These are phyloP conservation scores for Aporrectodea caliginosa DNA, from an alignment of 1,140 invertebrate genomes.

Conservation along the genomic window DNA sequence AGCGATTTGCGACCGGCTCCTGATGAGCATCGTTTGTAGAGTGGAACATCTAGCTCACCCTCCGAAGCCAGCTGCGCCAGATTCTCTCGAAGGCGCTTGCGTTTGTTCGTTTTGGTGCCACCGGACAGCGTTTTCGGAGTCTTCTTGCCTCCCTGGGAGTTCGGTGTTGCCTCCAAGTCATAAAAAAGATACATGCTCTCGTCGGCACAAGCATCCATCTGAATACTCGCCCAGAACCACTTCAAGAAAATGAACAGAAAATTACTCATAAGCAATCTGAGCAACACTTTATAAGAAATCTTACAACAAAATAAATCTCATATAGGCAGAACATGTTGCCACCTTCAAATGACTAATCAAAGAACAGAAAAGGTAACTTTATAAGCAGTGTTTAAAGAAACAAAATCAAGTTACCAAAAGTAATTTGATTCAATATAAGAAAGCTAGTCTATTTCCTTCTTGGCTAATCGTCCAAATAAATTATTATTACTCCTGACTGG, in stretches of 20 bases:
- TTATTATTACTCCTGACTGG: too few species aligned
- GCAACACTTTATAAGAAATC: too few species aligned
- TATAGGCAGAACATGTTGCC: too few species aligned
- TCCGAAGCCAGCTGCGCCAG: conserved; percentile 55
- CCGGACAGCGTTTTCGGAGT: conserved; percentile 31
- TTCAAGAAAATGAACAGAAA: conserved; percentile 58
- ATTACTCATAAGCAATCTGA: too few species aligned
- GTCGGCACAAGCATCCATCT: conserved; percentile 86
- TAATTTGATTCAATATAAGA: conserved; percentile 1
- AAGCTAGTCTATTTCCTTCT: too few species aligned
- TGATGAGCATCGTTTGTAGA: conserved; percentile 72
- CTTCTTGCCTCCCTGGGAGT: conserved; percentile 27
- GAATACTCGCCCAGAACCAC: conserved; percentile 97
- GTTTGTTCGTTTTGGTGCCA: conserved; percentile 47
- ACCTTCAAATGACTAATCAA: too few species aligned
- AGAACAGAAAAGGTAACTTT: too few species aligned
- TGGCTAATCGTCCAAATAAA: too few species aligned
- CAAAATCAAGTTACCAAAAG: not conserved
- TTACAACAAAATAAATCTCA: too few species aligned
- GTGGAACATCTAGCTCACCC: conserved; percentile 57
- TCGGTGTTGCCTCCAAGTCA: conserved; percentile 18
- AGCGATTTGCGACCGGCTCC: conserved; percentile 73
- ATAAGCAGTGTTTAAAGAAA: too few species aligned
- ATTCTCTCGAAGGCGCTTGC: conserved; percentile 56
- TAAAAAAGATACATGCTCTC: conserved; percentile 71